These are phyloP conservation scores for Apus apus DNA, from an alignment of 2,113 vertebrate genomes.

Conservation along the genomic window DNA sequence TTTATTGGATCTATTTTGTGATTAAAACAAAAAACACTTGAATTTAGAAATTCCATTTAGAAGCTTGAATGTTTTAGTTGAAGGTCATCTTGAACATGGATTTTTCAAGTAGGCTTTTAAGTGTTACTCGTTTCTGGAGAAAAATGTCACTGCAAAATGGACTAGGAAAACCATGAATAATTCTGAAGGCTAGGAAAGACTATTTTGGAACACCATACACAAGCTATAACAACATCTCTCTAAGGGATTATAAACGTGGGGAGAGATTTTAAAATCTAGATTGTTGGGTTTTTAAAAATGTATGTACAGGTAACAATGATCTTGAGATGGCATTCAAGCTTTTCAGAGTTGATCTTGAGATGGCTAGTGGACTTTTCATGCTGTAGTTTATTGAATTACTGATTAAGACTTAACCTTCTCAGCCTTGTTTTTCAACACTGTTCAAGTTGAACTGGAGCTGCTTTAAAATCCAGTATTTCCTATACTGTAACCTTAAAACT, in stretches of 20 bases:
- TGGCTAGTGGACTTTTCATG: neutral
- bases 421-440: neutral
- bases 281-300: neutral
- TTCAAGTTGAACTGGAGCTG: neutral
- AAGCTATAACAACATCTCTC: neutral
- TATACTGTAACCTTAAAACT: neutral
- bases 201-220: neutral
- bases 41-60: neutral
- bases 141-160: neutral
- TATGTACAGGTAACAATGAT: neutral
- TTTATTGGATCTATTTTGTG: neutral
- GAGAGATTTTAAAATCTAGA: slow-evolving; percentile 2
- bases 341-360: neutral
- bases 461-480: neutral
- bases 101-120: slow-evolving; percentile 1
- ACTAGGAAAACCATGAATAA: neutral
- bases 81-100: neutral
- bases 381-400: neutral
- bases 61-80: slow-evolving; percentile 4
- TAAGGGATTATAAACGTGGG: neutral
- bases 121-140: neutral
- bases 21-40: neutral
- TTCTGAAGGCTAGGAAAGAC: neutral
- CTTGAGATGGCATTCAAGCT: neutral
- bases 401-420: neutral